Evolutionary conservation across 2,888 invertebrate species (phyloP).

Genomic region (Eudemis profundana): DNA sequence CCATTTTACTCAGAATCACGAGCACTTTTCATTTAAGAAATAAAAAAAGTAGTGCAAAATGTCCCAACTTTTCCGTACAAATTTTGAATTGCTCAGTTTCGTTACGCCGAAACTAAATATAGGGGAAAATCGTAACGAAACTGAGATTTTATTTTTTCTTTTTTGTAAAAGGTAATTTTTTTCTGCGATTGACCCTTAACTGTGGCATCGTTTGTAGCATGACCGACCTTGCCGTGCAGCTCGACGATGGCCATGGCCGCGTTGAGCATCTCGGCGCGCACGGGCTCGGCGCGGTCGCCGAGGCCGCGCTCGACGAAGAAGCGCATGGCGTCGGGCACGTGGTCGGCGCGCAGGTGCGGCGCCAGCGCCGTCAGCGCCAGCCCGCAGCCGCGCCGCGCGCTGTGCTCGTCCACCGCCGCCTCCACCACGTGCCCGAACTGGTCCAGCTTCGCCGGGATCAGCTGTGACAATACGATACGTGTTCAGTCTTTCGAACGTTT

Average conservation of each 20-base stretch:
- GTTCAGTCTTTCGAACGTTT: too few relatives aligned
- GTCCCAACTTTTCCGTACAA: too few relatives aligned
- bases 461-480: slow-evolving; percentile 63
- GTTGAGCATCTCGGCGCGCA: slow-evolving; percentile 95
- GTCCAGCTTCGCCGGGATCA: slow-evolving; percentile 94
- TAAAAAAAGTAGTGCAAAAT: too few relatives aligned
- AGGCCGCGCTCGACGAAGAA: slow-evolving; percentile 95
- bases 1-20: too few relatives aligned
- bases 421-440: slow-evolving; percentile 95
- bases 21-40: too few relatives aligned
- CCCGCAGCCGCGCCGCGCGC: slow-evolving; percentile 94
- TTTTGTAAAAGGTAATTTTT: too few relatives aligned
- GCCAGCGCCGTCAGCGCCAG: slow-evolving; percentile 92
- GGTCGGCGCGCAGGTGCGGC: slow-evolving; percentile 87
- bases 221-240: slow-evolving; percentile 93
- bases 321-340: slow-evolving; percentile 89
- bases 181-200: too few relatives aligned
- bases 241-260: slow-evolving; percentile 97
- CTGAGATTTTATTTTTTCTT: too few relatives aligned
- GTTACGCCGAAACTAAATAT: too few relatives aligned
- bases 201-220: too few relatives aligned
- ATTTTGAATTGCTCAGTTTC: too few relatives aligned
- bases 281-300: slow-evolving; percentile 92
- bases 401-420: slow-evolving; percentile 95
- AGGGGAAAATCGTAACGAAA: too few relatives aligned